Base-by-base conservation (phyloP, 2,797 vertebrate genomes). In the Hipposideros larvatus region DNA sequence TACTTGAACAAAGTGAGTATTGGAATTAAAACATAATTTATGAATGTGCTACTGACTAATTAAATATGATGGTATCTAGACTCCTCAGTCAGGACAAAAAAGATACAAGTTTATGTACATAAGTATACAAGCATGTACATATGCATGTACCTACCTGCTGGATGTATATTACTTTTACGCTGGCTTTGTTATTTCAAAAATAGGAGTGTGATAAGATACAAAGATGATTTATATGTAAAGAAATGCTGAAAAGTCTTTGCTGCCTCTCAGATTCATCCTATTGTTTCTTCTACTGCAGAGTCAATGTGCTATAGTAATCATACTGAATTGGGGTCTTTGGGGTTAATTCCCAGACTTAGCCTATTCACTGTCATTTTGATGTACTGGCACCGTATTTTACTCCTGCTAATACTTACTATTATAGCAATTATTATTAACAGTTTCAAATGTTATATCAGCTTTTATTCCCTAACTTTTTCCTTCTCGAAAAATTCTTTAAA, bases 21-120 rank as follows among this genome's bases (percentile, higher is more conserved):
- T 68, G 34, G 73, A 90, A 92, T 89, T 74, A 75, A 34, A 94
- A 70, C 11, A 22, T 26, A 85, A 89, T 88, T 51, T 66, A 82
- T 37, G 22, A 89, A 88, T 28, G 3, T 31, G 22, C n/a, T 80
- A 59, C 18, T 92, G 51, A 43, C 87, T 55, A 73, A 70, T 26
- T 73, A 79, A 95, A 65, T 24, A 55, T 21, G 8, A n/a, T 55
- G 46, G 1, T 65, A 55, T 75, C 57, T 75, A 31, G 51, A 78
- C n/a, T 86, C n/a, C 83, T 71, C 19, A 59, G 41, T 22, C 31
- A 88, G 71, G 15, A 34, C 28, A 46, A 66, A 53, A 87, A 78
- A 59, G 15, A 68, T 10, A 18, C 26, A 65, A 73, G 21, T 7
- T 19, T 5, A 68, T 34, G 2, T 5, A 59, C 34, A 74, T n/a